Base-by-base conservation (phyloP, 2,888 invertebrate genomes). In the Polyommatus icarus region DNA sequence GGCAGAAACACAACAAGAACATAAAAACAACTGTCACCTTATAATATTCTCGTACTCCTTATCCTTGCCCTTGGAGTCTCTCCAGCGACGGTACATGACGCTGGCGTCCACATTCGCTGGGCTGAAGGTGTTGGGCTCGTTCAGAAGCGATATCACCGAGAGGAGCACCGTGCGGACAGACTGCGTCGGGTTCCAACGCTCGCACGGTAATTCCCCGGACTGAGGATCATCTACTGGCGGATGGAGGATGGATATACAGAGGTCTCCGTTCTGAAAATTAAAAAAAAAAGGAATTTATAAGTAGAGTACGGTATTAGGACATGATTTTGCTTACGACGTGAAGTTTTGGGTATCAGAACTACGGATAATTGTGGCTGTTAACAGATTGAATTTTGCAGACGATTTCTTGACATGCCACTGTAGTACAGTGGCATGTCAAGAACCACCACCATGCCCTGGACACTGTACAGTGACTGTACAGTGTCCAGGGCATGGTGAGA, bases 101-200 rank as follows among this genome's bases (percentile, higher is more conserved):
- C 99, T 99, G 71, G 99, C 99, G 95, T 99, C 99, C 40, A 99
- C 99, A 91, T 99, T 99, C 83, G 99, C 99, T 75, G 99, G 99
- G 86, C 99, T 99, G 94, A 97, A 99, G 82, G 99, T 99, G 95
- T 99, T 99, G 82, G 99, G 99, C 95, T 99, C 99, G 95, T 99
- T 99, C 87, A 99, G 95, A 82, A 99, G 95, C 20, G 99, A 99
- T 88, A 99, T 99, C 84, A 99, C 99, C 80, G 99, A 99, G 80
- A 99, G 95, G 82, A 99, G 95, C 86, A 99, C 99, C 77, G 99
- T 99, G 90, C 99, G 98, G 87, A 99, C 99, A 87, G 98, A 99
- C 95, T 99, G 99, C 83, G 99, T 99, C 78, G 99, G 99, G 95
- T 99, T 99, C 99, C 99, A 99, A 91, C 99, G 97, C 94, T 99